phyloP scores from a whole-genome alignment of 2,797 vertebrate species.

The Varecia variegata region DNA sequence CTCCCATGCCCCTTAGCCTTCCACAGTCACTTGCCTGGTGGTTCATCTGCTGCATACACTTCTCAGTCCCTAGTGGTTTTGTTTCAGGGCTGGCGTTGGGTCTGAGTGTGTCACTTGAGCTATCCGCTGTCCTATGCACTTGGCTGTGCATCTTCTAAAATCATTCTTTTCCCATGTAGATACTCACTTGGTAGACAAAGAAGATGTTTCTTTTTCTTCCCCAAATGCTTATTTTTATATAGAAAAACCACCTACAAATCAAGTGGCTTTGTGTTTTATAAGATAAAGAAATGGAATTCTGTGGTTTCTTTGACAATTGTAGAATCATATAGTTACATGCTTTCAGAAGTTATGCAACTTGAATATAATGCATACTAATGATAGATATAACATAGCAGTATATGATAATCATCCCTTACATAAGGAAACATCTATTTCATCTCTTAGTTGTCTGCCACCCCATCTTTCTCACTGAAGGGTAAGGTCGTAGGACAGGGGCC shows the following conservation, averaged over 20 bases:
- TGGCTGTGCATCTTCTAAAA: not conserved
- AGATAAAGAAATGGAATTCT: not conserved
- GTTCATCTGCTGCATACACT: not conserved
- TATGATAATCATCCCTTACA: not conserved
- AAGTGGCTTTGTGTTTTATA: not conserved
- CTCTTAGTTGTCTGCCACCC: not conserved
- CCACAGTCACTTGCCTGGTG: accelerated
- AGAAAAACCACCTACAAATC: not conserved
- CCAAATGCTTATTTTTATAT: not conserved
- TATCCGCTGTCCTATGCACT: not conserved
- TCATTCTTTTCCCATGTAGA: not conserved
- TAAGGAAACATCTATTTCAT: not conserved
- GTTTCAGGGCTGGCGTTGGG: not conserved
- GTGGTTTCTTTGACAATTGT: not conserved
- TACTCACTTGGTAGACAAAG: not conserved
- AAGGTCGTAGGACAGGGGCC: not conserved
- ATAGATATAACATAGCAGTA: not conserved
- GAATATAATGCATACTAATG: not conserved
- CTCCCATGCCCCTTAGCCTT: not conserved
- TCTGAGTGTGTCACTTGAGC: not conserved
- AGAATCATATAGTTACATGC: not conserved
- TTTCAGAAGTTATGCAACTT: conserved; percentile 20
- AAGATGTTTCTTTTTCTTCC: not conserved
- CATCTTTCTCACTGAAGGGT: not conserved
- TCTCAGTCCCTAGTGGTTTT: not conserved